phyloP scores from a whole-genome alignment of 2,113 vertebrate species.

The Arothron firmamentum region DNA sequence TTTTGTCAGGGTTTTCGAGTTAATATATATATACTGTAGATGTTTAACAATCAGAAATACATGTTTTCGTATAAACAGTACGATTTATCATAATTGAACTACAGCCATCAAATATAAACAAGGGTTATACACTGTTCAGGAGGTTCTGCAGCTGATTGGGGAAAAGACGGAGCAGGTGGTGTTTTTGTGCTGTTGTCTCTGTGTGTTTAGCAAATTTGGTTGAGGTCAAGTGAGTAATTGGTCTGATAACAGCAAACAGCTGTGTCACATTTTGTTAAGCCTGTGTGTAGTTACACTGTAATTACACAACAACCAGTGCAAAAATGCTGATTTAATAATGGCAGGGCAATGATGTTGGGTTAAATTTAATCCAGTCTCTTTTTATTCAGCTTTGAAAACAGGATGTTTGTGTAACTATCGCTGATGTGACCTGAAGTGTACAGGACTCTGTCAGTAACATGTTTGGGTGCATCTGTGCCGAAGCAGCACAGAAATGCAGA shows the following conservation, averaged over 20 bases:
- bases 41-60: neutral
- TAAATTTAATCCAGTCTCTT: slow-evolving; percentile 8
- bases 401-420: no score
- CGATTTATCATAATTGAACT: neutral
- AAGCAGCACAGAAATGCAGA: no score
- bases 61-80: slow-evolving; percentile 3
- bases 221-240: slow-evolving; percentile 46
- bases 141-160: neutral
- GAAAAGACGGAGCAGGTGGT: slow-evolving; percentile 17
- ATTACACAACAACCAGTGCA: slow-evolving; percentile 41
- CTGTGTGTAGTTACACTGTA: slow-evolving; percentile 24
- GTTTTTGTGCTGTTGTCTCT: slow-evolving; percentile 20
- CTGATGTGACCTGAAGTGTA: no score
- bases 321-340: slow-evolving; percentile 4
- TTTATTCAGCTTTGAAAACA: neutral
- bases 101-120: slow-evolving; percentile 3
- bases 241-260: slow-evolving; percentile 27
- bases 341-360: slow-evolving; percentile 2
- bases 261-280: slow-evolving; percentile 40
- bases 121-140: neutral
- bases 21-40: no score
- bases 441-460: no score
- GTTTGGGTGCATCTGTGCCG: neutral
- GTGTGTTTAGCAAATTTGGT: slow-evolving; percentile 45
- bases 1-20: no score